These are phyloP conservation scores for Micronycteris hirsuta DNA, from an alignment of 2,113 vertebrate genomes.

Conservation along the genomic window DNA sequence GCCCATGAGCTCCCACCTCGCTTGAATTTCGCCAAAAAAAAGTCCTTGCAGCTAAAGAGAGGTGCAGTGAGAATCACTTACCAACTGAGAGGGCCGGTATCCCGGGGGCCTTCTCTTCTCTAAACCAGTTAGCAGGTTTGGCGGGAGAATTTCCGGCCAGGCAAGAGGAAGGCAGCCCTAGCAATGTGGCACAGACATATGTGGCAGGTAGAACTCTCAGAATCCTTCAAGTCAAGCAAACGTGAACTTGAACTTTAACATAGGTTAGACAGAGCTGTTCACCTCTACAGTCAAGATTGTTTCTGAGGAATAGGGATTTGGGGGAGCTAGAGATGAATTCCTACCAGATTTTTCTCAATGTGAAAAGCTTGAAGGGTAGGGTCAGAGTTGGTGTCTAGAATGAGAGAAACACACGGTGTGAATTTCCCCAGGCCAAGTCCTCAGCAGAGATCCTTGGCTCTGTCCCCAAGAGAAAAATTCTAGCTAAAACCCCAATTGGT, in stretches of 20 bases:
- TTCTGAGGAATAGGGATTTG: not conserved
- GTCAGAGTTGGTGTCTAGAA: not conserved
- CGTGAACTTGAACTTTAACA: not conserved
- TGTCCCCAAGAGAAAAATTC: conserved; percentile 44
- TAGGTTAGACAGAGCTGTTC: not conserved
- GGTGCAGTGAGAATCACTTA: not conserved
- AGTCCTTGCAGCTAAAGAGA: not conserved
- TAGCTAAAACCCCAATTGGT: conserved; percentile 56
- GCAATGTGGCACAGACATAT: not conserved
- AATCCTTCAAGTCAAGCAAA: not conserved
- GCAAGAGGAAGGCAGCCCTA: not conserved
- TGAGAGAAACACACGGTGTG: not conserved
- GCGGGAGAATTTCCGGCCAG: not conserved
- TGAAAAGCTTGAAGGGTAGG: not conserved
- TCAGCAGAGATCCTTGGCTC: conserved; percentile 35
- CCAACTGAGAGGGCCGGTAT: not conserved
- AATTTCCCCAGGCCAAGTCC: conserved; percentile 1
- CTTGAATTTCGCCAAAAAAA: not conserved
- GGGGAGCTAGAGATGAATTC: not conserved
- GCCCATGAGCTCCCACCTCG: not conserved
- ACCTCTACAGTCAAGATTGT: not conserved
- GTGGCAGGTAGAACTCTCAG: not conserved
- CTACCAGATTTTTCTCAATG: not conserved
- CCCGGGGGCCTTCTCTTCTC: not conserved
- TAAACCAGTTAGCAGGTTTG: not conserved